Evolutionary conservation across 2,113 vertebrate genomes (phyloP).

Genomic region (Osmerus mordax): DNA sequence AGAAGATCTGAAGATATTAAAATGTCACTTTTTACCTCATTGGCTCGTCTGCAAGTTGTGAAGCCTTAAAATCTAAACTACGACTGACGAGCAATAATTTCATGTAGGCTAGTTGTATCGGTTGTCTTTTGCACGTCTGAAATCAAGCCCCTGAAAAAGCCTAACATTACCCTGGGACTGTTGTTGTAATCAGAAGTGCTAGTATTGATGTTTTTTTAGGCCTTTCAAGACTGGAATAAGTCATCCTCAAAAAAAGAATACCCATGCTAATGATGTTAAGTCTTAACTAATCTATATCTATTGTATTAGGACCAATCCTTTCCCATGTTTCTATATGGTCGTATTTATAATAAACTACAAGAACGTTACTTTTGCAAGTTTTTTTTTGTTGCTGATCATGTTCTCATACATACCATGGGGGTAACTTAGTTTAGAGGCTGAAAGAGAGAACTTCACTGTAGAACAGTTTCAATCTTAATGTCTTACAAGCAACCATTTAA

Average conservation of each 20-base stretch:
- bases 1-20: not conserved
- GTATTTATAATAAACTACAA: slow-evolving; percentile 43
- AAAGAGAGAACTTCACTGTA: too few species aligned
- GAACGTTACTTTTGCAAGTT: not conserved
- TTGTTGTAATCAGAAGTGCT: too few species aligned
- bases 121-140: not conserved
- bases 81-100: not conserved
- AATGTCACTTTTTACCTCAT: slow-evolving; percentile 34
- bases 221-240: not conserved
- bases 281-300: slow-evolving; percentile 5
- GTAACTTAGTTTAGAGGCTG: too few species aligned
- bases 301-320: slow-evolving; percentile 26
- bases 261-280: not conserved
- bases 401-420: too few species aligned
- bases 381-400: not conserved
- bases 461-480: too few species aligned
- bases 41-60: slow-evolving; percentile 43
- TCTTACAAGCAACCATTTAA: too few species aligned
- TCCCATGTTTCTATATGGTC: slow-evolving; percentile 29
- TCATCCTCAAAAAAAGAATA: not conserved
- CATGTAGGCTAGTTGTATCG: not conserved
- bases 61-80: slow-evolving; percentile 36
- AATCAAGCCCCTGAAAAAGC: not conserved
- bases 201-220: not conserved
- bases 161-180: too few species aligned